Percentiles rank a stretch among this genome's conserved stretches.
phyloP scores from a whole-genome alignment of 2,888 invertebrate genomes.

The Orthosia gracilis region DNA sequence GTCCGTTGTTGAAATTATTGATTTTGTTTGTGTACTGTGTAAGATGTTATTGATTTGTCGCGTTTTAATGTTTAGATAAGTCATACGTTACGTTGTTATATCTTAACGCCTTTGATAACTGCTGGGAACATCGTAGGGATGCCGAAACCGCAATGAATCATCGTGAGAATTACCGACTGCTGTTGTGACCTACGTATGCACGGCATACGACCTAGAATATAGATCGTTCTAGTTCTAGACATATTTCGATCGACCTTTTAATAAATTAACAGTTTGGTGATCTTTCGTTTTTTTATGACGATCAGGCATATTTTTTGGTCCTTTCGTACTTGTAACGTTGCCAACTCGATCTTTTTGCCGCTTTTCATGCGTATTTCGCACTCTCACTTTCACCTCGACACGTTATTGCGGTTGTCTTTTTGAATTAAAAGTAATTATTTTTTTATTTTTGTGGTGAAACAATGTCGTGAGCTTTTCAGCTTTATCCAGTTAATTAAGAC shows the following conservation, averaged over 20 bases:
- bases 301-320: constrained; percentile 2
- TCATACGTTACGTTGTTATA: constrained; percentile 56
- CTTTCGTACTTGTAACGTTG: constrained; percentile 42
- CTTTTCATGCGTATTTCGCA: constrained; percentile 42
- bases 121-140: constrained; percentile 16
- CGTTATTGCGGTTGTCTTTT: constrained; percentile 23
- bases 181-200: constrained; percentile 55
- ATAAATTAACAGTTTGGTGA: constrained; percentile 13
- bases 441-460: constrained; percentile 1
- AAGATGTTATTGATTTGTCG: constrained; percentile 85
- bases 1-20: constrained; percentile 85
- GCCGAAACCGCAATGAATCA: constrained; percentile 36
- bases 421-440: constrained; percentile 5
- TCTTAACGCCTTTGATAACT: constrained; percentile 20
- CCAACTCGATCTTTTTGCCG: constrained; percentile 41
- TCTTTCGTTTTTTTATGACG: constrained; percentile 19
- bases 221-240: constrained; percentile 72
- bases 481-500: neutral
- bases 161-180: constrained; percentile 15
- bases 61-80: constrained; percentile 71
- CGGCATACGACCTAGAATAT: constrained; percentile 74
- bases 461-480: neutral
- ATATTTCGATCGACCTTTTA: constrained; percentile 36
- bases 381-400: constrained; percentile 57
- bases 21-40: constrained; percentile 87